A percentile compares a stretch with the other conserved stretches of the same genome.
phyloP scores from a whole-genome alignment of 37 sponge, comb jelly and placozoan species.

The Mnemiopsis leidyi region DNA sequence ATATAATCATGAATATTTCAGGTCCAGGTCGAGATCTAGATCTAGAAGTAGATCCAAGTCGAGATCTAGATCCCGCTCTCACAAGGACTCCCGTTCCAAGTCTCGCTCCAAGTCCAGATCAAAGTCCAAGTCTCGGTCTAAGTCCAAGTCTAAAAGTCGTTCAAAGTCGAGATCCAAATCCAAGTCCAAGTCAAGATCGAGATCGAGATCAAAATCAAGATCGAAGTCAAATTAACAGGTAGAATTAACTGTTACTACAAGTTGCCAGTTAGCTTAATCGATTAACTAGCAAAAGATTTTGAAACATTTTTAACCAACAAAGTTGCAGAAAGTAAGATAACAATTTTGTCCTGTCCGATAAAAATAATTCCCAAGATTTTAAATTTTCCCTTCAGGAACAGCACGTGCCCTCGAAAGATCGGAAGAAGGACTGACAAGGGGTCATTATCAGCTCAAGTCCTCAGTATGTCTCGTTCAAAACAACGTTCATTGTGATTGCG shows the following conservation, averaged over 20 bases:
- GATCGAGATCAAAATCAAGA: slow-evolving; percentile 9
- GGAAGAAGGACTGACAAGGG: too few relatives aligned
- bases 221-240: background rate
- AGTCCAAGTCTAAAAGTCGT: background rate
- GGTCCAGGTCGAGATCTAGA: slow-evolving; percentile 36
- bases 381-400: too few relatives aligned
- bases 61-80: background rate
- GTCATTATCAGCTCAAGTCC: background rate
- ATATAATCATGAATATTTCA: too few relatives aligned
- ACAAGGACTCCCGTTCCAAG: background rate
- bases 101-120: background rate
- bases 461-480: background rate
- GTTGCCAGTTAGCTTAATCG: too few relatives aligned
- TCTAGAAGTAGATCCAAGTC: background rate
- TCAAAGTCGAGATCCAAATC: slow-evolving; percentile 48
- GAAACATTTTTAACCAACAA: too few relatives aligned
- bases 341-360: too few relatives aligned
- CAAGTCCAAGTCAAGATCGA: slow-evolving; percentile 20
- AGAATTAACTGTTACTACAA: too few relatives aligned
- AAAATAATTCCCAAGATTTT: too few relatives aligned
- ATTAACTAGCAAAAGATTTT: too few relatives aligned
- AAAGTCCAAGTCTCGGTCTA: background rate
- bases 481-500: background rate
- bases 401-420: too few relatives aligned
- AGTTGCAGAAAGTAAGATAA: too few relatives aligned